A percentile compares a stretch with the other conserved stretches of the same genome.
These are phyloP conservation scores for Ichneumon xanthorius DNA, from an alignment of 2,888 invertebrate genomes.

Conservation along the genomic window DNA sequence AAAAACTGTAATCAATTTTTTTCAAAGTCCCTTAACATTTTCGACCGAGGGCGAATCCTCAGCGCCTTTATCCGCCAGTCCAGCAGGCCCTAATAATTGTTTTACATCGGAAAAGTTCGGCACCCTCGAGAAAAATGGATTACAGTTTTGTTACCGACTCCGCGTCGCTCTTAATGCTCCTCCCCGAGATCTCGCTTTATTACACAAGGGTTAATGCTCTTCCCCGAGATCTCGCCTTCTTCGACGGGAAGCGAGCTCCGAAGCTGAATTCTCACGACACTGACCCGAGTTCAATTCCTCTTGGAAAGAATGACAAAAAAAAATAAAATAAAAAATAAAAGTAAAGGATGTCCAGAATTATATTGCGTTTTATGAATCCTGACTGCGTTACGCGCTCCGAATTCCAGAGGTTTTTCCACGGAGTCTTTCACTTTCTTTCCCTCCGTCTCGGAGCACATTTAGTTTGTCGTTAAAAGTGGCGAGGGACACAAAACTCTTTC, in stretches of 20 bases:
- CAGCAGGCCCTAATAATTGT: no score
- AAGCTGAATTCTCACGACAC: background rate
- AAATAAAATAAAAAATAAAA: slow-evolving; percentile 5
- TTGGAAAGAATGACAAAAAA: background rate
- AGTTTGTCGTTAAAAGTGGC: slow-evolving; percentile 29
- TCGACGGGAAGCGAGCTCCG: background rate
- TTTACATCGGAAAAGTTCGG: no score
- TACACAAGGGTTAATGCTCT: background rate
- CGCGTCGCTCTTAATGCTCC: background rate
- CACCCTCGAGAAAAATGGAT: no score
- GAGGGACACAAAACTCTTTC: slow-evolving; percentile 57
- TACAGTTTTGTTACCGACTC: no score
- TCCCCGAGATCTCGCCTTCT: background rate
- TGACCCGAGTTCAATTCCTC: background rate
- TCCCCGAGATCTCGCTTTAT: no score
- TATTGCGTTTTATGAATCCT: slow-evolving; percentile 1
- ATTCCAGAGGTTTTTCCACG: slow-evolving; percentile 40
- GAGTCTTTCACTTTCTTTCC: background rate
- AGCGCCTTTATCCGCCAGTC: no score
- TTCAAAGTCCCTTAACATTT: no score
- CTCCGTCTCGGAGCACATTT: slow-evolving; percentile 17
- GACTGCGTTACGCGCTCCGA: slow-evolving; percentile 36
- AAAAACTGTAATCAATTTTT: no score
- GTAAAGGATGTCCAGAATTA: slow-evolving; percentile 9
- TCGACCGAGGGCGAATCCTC: no score